These are phyloP conservation scores for Chelonoidis abingdonii DNA, from an alignment of 2,113 vertebrate genomes.

Conservation along the genomic window DNA sequence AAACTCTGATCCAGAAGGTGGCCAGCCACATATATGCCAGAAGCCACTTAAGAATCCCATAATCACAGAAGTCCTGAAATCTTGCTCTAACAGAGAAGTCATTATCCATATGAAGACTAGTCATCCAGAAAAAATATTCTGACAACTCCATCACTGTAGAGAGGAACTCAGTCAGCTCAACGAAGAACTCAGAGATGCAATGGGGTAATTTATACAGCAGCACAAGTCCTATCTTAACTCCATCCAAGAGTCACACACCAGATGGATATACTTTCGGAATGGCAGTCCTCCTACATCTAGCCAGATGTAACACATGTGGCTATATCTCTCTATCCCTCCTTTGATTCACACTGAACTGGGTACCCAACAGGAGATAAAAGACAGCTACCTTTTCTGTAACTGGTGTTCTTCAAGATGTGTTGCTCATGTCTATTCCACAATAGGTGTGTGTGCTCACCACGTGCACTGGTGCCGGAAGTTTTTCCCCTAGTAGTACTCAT, in stretches of 20 bases:
- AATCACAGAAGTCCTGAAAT: not conserved
- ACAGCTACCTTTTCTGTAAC: no score
- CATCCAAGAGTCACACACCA: not conserved
- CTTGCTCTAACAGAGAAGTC: not conserved
- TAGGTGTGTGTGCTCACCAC: no score
- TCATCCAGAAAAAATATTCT: not conserved
- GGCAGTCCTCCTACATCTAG: fast-evolving
- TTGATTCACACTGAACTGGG: not conserved
- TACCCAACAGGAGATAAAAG: not conserved
- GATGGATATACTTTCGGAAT: not conserved
- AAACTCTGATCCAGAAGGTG: not conserved
- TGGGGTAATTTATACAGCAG: not conserved
- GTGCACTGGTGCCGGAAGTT: no score
- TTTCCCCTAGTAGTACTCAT: no score
- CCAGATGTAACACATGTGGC: not conserved
- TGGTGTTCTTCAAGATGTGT: no score
- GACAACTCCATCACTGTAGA: not conserved
- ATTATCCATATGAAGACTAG: not conserved
- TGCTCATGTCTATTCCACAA: no score
- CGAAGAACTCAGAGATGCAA: not conserved
- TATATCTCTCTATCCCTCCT: not conserved
- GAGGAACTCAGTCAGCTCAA: not conserved
- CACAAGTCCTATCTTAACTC: not conserved
- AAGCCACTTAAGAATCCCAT: not conserved
- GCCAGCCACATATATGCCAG: not conserved